Base-by-base conservation (phyloP, 2,797 vertebrate genomes). In the Malacoctenus gilli region DNA sequence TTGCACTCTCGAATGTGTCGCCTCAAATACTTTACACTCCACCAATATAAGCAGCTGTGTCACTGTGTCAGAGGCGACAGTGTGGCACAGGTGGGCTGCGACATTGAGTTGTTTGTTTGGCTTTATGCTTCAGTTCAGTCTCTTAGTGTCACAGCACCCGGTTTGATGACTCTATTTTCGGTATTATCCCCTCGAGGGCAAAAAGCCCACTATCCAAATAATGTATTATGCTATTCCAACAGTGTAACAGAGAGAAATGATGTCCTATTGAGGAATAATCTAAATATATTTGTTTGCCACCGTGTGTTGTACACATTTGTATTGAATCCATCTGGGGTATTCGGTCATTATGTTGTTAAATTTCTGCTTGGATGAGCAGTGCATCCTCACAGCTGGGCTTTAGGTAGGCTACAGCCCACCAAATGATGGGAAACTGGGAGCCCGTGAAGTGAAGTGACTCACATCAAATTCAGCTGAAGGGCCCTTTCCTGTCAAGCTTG, bases 391-490 rank as follows among this genome's bases (percentile, higher is more conserved):
- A 82, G 80, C 69, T 74, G 77, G 66, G 76, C 69, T 86, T 79
- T 72, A 75, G 80, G 72, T 72, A 59, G 76, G 68, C 57, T 61
- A 70, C 73, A 81, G 71, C 72, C 72, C 65, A 84, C 42, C 59
- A 41, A 86, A 77, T 75, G 75, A 82, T 77, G 51, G 75, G 54
- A 75, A 85, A 82, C 76, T 77, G 66, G 64, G 57, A 86, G 59
- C 64, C 71, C 79, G 68, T 75, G 73, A 83, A 85, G 78, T 65
- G 68, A 85, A 82, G 73, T 79, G 82, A 79, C 75, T 82, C 79
- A 85, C 75, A 78, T 84, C 78, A 54, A 62, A 69, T 80, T 83
- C 67, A 73, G 58, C 77, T 82, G 39, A 79, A 72, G 64, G 76
- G 57, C 73, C 61, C 70, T 60, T 76, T 53, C 57, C 72, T 75